phyloP scores from a whole-genome alignment of 2,113 vertebrate genomes.

The Clinocottus analis region DNA sequence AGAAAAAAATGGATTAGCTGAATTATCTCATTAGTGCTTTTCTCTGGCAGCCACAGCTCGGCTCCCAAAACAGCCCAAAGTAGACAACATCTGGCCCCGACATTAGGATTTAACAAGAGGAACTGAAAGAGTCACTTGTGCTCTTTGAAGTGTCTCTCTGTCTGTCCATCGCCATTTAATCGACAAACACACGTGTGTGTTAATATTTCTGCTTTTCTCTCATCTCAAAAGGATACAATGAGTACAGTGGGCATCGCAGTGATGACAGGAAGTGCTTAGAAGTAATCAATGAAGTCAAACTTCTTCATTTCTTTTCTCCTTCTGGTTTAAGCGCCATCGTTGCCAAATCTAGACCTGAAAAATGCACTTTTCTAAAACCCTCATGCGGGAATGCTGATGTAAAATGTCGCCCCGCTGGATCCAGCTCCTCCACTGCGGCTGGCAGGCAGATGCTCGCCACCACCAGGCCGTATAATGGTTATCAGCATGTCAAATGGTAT shows the following conservation, averaged over 20 bases:
- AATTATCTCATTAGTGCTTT: not conserved
- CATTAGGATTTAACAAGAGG: conserved; percentile 69
- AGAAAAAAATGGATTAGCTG: not conserved
- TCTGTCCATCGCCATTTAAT: conserved; percentile 59
- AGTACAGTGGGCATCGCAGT: not conserved
- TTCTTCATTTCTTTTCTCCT: not conserved
- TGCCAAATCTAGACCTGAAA: not conserved
- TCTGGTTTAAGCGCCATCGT: not conserved
- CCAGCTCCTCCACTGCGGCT: not conserved
- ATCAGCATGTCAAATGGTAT: conserved; percentile 70
- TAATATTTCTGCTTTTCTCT: not conserved
- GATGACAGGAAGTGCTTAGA: not conserved
- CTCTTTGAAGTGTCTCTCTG: conserved; percentile 60
- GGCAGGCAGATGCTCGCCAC: conserved; percentile 40
- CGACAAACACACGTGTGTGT: conserved; percentile 13
- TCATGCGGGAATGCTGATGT: not conserved
- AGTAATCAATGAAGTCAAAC: not conserved
- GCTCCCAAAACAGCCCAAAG: conserved; percentile 21
- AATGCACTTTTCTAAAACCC: not conserved
- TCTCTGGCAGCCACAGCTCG: not conserved
- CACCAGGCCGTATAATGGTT: conserved; percentile 36
- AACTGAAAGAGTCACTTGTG: conserved; percentile 54
- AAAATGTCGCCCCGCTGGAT: not conserved
- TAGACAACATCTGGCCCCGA: conserved; percentile 58
- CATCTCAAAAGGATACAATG: conserved; percentile 4